Base-by-base conservation (phyloP, 2,888 invertebrate species). In the Dexiosoma caninum region DNA sequence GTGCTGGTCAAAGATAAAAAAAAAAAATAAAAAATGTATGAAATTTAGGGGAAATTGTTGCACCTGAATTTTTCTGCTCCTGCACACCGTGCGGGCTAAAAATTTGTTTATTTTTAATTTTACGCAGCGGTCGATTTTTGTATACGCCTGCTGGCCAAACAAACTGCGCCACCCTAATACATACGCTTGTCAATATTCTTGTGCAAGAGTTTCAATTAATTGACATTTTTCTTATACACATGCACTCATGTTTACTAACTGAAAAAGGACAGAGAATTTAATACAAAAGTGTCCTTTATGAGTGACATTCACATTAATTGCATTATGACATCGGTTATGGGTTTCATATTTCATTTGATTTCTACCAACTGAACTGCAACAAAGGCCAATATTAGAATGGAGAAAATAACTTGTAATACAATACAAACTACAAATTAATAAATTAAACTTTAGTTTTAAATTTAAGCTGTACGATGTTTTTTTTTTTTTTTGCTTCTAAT, bases 251-350 rank as follows among this genome's bases (percentile, higher is more conserved):
- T 44, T 27, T 21, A 27, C 16, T 40, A 3, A 27, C 9, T 19
- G 23, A 27, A 42, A 35, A 40, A 59, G 27, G 40, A n/a, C n/a
- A n/a, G n/a, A n/a, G 30, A 55, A 12, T 49, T 51, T 57, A 46
- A 75, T 60, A 80, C 75, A 80, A 76, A 81, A 77, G 76, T 77
- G 67, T 72, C 46, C 51, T 76, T 77, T 72, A 75, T 55, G 55
- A 77, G 53, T 77, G 81, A 81, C 81, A 81, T 81, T 81, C 76
- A 72, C 81, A 72, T 81, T 81, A 77, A 81, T 81, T 81, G 81
- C 77, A 67, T 77, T 81, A 76, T 81, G 81, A 81, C 57, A 81
- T 64, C 81, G 69, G 67, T 57, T 81, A 81, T 57, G 72, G 46
- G 71, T 81, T 81, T 77, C 81, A 81, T 72, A 81, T 81, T 72